A percentile compares a stretch with the other conserved stretches of the same genome.
Conservation (phyloP, 2,113 vertebrate genomes). For the Nycticorax nycticorax region DNA sequence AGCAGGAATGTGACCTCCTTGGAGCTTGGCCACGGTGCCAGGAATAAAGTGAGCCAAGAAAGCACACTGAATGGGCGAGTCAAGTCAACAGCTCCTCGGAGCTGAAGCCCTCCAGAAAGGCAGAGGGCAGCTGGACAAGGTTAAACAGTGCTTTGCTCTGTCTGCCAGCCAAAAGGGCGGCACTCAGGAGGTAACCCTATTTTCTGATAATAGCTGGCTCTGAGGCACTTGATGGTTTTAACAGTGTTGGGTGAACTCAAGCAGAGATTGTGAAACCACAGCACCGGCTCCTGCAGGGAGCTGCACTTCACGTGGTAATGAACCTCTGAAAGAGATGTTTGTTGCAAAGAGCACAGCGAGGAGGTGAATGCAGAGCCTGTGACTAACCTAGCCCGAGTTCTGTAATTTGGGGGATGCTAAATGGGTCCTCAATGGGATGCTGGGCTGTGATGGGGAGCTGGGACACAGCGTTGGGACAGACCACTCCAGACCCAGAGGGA, state of each 20-base stretch:
- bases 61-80: background rate
- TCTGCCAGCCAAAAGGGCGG: background rate
- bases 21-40: background rate
- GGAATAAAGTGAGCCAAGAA: background rate
- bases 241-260: rapidly evolving
- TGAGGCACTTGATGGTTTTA: background rate
- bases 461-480: background rate
- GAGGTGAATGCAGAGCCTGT: background rate
- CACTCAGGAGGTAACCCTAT: background rate
- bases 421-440: background rate
- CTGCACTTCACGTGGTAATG: background rate
- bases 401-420: background rate
- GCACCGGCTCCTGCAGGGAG: background rate
- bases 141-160: background rate
- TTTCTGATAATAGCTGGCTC: background rate
- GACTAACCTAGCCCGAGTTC: background rate
- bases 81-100: background rate
- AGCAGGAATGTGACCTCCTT: background rate
- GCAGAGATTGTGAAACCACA: background rate
- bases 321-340: background rate
- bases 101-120: background rate
- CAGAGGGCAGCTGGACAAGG: background rate
- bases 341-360: background rate
- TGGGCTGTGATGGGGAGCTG: background rate
- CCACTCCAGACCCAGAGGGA: background rate